phyloP scores from a whole-genome alignment of 2,113 vertebrate species.

The Trichomycterus rosablanca region DNA sequence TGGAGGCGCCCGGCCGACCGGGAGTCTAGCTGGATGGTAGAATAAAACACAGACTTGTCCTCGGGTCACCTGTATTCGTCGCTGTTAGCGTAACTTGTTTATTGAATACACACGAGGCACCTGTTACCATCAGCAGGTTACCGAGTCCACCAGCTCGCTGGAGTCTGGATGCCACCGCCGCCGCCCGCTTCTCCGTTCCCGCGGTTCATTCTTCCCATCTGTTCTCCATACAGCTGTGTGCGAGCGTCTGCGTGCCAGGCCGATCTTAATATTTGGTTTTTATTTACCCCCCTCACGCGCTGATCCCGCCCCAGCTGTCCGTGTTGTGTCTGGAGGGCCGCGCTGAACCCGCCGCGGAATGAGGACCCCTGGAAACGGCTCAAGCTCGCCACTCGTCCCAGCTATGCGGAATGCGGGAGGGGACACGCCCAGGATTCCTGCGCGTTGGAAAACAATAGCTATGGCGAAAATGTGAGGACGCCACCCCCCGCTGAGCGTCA shows the following conservation, averaged over 20 bases:
- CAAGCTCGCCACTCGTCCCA: constrained; percentile 74
- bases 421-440: constrained; percentile 59
- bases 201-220: constrained; percentile 69
- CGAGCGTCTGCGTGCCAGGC: constrained; percentile 33
- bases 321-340: constrained; percentile 92
- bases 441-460: constrained; percentile 65
- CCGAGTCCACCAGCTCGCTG: constrained; percentile 65
- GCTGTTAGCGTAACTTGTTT: constrained; percentile 67
- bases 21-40: too few relatives aligned
- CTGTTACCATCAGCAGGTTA: constrained; percentile 78
- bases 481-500: constrained; percentile 28
- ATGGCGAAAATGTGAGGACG: constrained; percentile 52
- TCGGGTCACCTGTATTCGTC: constrained; percentile 69
- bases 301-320: constrained; percentile 77
- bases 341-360: constrained; percentile 63
- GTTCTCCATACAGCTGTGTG: constrained; percentile 74
- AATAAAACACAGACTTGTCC: constrained; percentile 61
- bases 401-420: constrained; percentile 64
- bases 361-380: constrained; percentile 71
- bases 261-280: constrained; percentile 82
- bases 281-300: constrained; percentile 65
- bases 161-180: constrained; percentile 70
- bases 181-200: constrained; percentile 48
- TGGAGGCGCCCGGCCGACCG: too few relatives aligned
- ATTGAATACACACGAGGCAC: constrained; percentile 88